phyloP scores from a whole-genome alignment of 2,797 vertebrate genomes.

The Adelosebastes latens region DNA sequence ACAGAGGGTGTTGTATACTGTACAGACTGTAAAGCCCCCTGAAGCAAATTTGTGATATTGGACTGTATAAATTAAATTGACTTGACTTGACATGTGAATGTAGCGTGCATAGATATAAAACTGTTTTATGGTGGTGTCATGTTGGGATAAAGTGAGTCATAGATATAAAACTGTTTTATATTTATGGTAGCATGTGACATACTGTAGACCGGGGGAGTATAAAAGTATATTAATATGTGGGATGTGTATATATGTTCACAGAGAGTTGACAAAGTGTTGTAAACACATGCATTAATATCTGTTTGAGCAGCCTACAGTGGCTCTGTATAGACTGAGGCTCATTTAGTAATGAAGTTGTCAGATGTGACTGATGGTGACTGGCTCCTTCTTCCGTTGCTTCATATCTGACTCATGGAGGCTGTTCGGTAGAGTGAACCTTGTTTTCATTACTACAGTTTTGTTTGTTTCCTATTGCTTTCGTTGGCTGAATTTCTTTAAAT shows the following conservation, averaged over 20 bases:
- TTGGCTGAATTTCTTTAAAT: not conserved
- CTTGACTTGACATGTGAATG: not conserved
- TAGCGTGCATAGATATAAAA: no score
- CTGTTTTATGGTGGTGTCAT: no score
- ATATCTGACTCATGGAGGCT: constrained; percentile 16
- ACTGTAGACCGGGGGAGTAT: no score
- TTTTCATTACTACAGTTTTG: not conserved
- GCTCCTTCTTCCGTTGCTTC: constrained; percentile 1
- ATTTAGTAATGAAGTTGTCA: constrained; percentile 11
- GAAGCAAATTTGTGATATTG: no score
- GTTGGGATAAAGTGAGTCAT: no score
- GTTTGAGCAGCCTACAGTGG: not conserved
- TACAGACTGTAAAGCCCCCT: no score
- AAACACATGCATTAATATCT: not conserved
- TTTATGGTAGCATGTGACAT: not conserved
- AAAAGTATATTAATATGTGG: not conserved
- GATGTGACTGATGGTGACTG: constrained; percentile 27
- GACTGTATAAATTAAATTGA: rapidly evolving
- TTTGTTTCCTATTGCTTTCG: constrained; percentile 11
- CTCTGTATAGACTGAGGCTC: not conserved
- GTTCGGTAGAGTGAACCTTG: not conserved
- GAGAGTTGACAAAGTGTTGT: not conserved
- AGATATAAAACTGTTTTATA: no score
- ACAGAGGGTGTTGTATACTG: no score
- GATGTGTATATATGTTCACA: not conserved